Evolutionary conservation across 2,888 invertebrate genomes (phyloP).

Genomic region (Eristalinus aeneus): DNA sequence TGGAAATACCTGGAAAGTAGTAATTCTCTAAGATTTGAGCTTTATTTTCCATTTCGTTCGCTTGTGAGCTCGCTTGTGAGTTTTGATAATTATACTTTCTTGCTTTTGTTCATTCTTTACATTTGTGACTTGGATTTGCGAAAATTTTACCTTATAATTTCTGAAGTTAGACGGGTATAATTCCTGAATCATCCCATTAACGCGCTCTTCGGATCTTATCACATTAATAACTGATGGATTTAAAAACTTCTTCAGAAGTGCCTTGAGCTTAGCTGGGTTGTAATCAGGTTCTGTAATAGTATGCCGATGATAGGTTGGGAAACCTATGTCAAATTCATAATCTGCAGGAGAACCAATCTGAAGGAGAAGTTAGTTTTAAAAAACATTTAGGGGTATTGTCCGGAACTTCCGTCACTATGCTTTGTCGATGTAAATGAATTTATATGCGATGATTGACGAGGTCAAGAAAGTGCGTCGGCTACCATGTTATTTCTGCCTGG

Average conservation of each 20-base stretch:
- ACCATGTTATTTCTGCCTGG: conserved; percentile 64
- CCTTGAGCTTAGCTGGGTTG: too few species aligned
- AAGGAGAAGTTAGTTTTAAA: conserved; percentile 30
- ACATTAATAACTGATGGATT: not conserved
- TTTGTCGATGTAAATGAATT: not conserved
- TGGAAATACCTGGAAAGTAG: not conserved
- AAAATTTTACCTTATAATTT: not conserved
- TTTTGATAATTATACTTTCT: not conserved
- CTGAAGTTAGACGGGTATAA: not conserved
- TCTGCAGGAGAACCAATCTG: not conserved
- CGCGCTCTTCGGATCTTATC: not conserved
- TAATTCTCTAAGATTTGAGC: conserved; percentile 8
- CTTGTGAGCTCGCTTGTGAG: conserved; percentile 8
- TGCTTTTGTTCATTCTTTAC: not conserved
- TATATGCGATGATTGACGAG: not conserved
- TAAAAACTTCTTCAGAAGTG: too few species aligned
- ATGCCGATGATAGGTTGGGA: not conserved
- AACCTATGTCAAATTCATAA: not conserved
- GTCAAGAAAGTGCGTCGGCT: not conserved
- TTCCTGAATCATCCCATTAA: too few species aligned
- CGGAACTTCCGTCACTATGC: conserved; percentile 24
- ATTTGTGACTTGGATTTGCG: not conserved
- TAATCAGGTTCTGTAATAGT: not conserved
- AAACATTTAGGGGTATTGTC: conserved; percentile 30
- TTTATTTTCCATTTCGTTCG: conserved; percentile 5